A percentile compares a stretch with the other conserved stretches of the same genome.
Evolutionary conservation across 2,797 vertebrate genomes (phyloP).

Genomic region (Gouania willdenowi): DNA sequence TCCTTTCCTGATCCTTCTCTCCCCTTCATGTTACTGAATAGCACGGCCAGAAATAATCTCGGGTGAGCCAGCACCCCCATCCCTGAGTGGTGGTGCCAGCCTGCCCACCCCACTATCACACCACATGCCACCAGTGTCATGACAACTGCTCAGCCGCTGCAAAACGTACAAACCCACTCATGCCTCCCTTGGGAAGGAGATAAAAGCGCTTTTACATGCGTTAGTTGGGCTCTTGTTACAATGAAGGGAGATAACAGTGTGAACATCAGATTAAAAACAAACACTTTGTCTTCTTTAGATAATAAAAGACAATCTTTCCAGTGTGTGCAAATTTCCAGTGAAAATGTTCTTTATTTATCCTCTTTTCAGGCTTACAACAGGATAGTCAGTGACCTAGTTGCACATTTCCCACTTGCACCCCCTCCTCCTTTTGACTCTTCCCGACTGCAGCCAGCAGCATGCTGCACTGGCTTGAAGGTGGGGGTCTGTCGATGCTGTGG

Average conservation of each 20-base stretch:
- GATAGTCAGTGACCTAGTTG: slow-evolving; percentile 70
- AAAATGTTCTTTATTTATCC: slow-evolving; percentile 17
- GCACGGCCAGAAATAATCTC: slow-evolving; percentile 51
- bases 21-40: slow-evolving; percentile 48
- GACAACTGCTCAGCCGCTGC: slow-evolving; percentile 45
- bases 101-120: slow-evolving; percentile 39
- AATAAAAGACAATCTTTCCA: not conserved
- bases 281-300: not conserved
- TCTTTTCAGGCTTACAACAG: slow-evolving; percentile 43
- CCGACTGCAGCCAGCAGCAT: slow-evolving; percentile 37
- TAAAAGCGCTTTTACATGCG: slow-evolving; percentile 17
- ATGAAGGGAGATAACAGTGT: not conserved
- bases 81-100: slow-evolving; percentile 34
- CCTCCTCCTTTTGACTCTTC: slow-evolving; percentile 19
- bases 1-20: slow-evolving; percentile 12
- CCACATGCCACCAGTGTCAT: slow-evolving; percentile 59
- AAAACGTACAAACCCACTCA: slow-evolving; percentile 21
- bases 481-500: slow-evolving; percentile 39
- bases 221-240: not conserved
- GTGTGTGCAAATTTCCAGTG: not conserved
- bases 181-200: slow-evolving; percentile 12
- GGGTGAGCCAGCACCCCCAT: slow-evolving; percentile 28
- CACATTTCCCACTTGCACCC: slow-evolving; percentile 45
- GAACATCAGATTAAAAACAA: not conserved
- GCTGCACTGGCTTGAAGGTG: slow-evolving; percentile 35